Evolutionary conservation across 2,888 invertebrate genomes (phyloP).

Genomic region (Mylabris sibirica): DNA sequence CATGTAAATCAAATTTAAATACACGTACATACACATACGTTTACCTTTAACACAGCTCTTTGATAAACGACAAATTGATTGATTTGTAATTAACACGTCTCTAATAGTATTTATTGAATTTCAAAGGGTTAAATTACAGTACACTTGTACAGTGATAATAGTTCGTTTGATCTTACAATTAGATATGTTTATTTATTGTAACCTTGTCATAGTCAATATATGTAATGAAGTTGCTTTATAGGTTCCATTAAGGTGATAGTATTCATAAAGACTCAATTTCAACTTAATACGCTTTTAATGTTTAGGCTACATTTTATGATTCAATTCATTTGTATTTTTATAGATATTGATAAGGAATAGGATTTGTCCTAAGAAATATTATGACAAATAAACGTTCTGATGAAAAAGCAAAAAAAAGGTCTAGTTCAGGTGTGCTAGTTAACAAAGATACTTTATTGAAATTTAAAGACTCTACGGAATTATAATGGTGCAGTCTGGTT

Average conservation of each 20-base stretch:
- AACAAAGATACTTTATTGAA: constrained; percentile 17
- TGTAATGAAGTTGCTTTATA: not conserved
- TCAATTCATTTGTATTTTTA: too few species aligned
- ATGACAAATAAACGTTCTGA: not conserved
- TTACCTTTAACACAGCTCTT: constrained; percentile 15
- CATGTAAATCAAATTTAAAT: constrained; percentile 28
- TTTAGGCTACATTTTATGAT: not conserved
- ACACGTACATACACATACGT: not conserved
- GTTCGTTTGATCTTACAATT: constrained; percentile 11
- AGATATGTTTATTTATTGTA: not conserved
- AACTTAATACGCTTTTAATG: not conserved
- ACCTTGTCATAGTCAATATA: not conserved
- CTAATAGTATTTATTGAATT: constrained; percentile 16
- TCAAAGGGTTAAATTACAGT: constrained; percentile 12
- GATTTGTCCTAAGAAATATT: not conserved
- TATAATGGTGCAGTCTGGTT: constrained; percentile 16
- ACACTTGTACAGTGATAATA: constrained; percentile 4
- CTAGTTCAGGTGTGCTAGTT: constrained; percentile 14
- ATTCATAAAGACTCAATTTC: not conserved
- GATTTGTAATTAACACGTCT: constrained; percentile 30
- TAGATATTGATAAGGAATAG: not conserved
- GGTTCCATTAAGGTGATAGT: not conserved
- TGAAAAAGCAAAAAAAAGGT: not conserved
- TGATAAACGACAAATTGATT: constrained; percentile 27
- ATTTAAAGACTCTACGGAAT: constrained; percentile 20